These are phyloP conservation scores for Danio albolineatus DNA, from an alignment of 2,797 vertebrate genomes.

Conservation along the genomic window DNA sequence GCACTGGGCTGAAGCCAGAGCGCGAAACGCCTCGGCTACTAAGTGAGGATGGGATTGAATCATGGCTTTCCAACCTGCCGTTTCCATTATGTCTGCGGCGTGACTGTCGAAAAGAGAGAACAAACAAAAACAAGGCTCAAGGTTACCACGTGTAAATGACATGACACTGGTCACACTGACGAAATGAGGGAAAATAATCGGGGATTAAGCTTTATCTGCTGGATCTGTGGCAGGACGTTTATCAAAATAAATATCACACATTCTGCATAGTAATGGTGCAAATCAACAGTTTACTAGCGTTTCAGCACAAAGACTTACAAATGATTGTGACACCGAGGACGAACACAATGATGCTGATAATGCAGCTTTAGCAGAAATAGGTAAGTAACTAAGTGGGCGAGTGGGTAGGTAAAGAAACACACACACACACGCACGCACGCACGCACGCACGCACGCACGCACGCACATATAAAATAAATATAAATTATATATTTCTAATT, in stretches of 20 bases:
- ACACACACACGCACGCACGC: no score
- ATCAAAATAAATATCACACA: not conserved
- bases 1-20: conserved; percentile 76
- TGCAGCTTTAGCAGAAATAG: no score
- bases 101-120: conserved; percentile 89
- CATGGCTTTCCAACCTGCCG: conserved; percentile 99
- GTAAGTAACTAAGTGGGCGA: no score
- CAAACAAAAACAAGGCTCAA: conserved; percentile 55
- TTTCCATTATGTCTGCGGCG: conserved; percentile 98
- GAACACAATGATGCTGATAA: not conserved
- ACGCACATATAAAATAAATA: no score
- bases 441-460: no score
- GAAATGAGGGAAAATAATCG: conserved; percentile 6
- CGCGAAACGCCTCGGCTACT: conserved; percentile 98
- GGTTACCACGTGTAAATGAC: conserved; percentile 3
- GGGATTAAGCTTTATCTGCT: not conserved
- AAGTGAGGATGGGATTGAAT: conserved; percentile 99
- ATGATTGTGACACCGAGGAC: not conserved
- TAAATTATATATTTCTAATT: no score
- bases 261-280: not conserved
- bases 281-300: no score
- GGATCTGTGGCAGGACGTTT: not conserved
- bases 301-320: no score
- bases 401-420: no score
- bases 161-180: not conserved